Conservation (phyloP, 2,888 invertebrate species). For the Tubulanus polymorphus region DNA sequence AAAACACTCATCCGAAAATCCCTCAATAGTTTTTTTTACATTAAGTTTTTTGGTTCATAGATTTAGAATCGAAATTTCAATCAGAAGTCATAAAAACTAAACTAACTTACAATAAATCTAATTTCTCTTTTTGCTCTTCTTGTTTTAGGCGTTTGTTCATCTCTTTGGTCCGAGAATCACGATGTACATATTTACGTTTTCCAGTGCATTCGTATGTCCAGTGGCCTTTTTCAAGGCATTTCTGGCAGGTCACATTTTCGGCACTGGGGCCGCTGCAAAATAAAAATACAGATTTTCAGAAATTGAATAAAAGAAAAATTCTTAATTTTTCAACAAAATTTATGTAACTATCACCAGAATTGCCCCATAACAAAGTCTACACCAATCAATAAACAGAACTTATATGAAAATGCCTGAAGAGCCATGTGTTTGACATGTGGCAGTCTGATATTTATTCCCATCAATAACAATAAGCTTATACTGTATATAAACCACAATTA, state of each 20-base stretch:
- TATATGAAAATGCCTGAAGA: too few relatives aligned
- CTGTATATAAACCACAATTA: too few relatives aligned
- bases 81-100: background rate
- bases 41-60: constrained; percentile 2
- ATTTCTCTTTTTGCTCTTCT: constrained; percentile 52
- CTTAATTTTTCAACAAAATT: too few relatives aligned
- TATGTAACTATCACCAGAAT: too few relatives aligned
- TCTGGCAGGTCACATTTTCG: constrained; percentile 70
- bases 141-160: constrained; percentile 67
- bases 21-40: background rate
- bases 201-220: constrained; percentile 93
- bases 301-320: background rate
- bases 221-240: constrained; percentile 86
- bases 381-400: too few relatives aligned
- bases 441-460: too few relatives aligned
- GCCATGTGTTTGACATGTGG: too few relatives aligned
- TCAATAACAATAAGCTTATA: too few relatives aligned
- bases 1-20: too few relatives aligned
- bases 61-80: too few relatives aligned
- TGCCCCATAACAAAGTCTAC: too few relatives aligned
- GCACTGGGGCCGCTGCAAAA: constrained; percentile 28
- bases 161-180: constrained; percentile 77
- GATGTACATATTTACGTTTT: constrained; percentile 80
- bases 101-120: constrained; percentile 38
- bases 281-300: background rate